Evolutionary conservation across 1,140 invertebrate species (phyloP).

Genomic region (Pteromalus puparum): DNA sequence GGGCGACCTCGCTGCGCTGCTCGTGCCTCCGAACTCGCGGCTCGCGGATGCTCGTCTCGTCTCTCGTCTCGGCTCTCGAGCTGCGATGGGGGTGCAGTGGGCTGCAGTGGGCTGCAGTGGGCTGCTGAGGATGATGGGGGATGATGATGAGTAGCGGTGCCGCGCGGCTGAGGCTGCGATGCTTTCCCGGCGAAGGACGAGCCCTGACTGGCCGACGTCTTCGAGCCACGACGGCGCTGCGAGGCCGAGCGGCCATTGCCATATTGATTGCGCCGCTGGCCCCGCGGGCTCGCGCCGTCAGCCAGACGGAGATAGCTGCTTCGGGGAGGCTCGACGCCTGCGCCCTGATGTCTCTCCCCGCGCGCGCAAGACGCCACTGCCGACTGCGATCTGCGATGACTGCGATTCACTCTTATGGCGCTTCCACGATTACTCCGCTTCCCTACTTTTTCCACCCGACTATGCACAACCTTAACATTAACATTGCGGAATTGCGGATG

Average conservation of each 20-base stretch:
- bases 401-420: too few species aligned
- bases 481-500: too few species aligned
- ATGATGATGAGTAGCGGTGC: constrained; percentile 19
- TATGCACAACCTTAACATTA: too few species aligned
- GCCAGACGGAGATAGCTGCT: neutral
- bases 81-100: neutral
- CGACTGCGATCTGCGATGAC: too few species aligned
- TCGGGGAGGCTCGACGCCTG: neutral
- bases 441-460: too few species aligned
- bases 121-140: constrained; percentile 20
- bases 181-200: constrained; percentile 62
- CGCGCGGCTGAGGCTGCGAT: constrained; percentile 39
- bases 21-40: neutral
- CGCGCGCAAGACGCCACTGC: too few species aligned
- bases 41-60: neutral
- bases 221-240: constrained; percentile 66
- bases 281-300: neutral
- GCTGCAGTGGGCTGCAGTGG: neutral
- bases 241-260: constrained; percentile 70
- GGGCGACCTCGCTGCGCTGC: neutral
- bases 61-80: neutral
- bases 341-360: neutral
- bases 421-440: too few species aligned
- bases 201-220: constrained; percentile 10
- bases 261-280: constrained; percentile 68